A percentile compares a stretch with the other conserved stretches of the same genome.
These are phyloP conservation scores for Coluber constrictor DNA, from an alignment of 2,797 vertebrate genomes.

Conservation along the genomic window DNA sequence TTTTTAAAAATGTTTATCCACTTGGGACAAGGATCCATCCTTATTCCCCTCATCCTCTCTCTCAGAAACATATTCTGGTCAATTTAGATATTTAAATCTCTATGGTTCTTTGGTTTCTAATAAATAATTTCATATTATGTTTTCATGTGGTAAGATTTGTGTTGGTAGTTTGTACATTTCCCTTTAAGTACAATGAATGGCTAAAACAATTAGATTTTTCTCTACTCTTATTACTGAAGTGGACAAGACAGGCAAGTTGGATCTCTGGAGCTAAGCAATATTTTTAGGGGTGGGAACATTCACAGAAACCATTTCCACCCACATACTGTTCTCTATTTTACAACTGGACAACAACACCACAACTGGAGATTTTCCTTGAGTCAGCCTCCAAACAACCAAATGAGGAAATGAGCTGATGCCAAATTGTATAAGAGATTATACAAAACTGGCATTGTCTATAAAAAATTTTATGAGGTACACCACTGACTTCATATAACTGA, in stretches of 20 bases:
- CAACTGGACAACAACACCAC: background rate
- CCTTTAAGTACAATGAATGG: background rate
- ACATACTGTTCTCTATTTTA: background rate
- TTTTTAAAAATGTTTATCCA: background rate
- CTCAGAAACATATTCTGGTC: background rate
- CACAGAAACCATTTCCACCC: background rate
- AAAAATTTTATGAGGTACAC: background rate
- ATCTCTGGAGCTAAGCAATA: background rate
- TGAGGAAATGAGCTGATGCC: background rate
- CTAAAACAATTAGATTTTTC: background rate
- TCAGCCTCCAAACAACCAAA: background rate
- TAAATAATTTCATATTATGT: background rate
- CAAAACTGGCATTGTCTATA: slow-evolving; percentile 19
- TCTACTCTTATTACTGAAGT: background rate
- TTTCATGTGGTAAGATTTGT: background rate
- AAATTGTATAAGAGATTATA: background rate
- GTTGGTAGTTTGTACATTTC: background rate
- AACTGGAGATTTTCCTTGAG: background rate
- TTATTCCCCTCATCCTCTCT: background rate
- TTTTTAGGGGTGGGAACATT: background rate
- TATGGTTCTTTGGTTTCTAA: background rate
- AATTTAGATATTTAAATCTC: background rate
- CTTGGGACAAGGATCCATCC: background rate
- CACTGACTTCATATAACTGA: background rate
- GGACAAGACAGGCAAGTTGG: background rate